These are phyloP conservation scores for Aethina tumida DNA, from an alignment of 1,140 invertebrate species.

Conservation along the genomic window DNA sequence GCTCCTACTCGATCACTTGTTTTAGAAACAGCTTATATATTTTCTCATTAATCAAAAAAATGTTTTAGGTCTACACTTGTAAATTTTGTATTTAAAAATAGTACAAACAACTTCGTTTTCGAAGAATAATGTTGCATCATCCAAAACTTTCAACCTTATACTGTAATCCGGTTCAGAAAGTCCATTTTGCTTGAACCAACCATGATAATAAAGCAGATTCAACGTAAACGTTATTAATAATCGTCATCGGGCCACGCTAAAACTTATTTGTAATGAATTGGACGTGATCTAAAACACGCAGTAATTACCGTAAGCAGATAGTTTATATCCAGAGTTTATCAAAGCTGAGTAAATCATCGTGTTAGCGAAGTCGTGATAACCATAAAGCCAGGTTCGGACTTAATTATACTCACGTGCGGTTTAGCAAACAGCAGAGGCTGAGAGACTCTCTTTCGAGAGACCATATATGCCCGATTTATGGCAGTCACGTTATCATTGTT, in stretches of 20 bases:
- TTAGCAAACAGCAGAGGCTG: slow-evolving; percentile 25
- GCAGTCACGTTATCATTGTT: slow-evolving; percentile 28
- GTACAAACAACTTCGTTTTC: too few species aligned
- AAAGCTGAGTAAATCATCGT: slow-evolving; percentile 30
- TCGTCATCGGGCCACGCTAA: slow-evolving; percentile 5
- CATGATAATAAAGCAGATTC: not conserved
- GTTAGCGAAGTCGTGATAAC: slow-evolving; percentile 28
- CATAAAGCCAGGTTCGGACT: slow-evolving; percentile 30
- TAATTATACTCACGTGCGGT: slow-evolving; percentile 31
- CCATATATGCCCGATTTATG: slow-evolving; percentile 27
- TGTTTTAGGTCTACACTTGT: too few species aligned
- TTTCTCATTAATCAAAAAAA: too few species aligned
- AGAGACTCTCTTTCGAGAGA: slow-evolving; percentile 17
- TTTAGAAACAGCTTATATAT: too few species aligned
- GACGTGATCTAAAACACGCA: slow-evolving; percentile 6
- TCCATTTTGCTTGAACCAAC: not conserved
- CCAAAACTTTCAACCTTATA: too few species aligned
- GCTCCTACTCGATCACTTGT: too few species aligned
- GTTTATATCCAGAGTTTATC: slow-evolving; percentile 24
- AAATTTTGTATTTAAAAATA: too few species aligned
- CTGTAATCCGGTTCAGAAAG: not conserved
- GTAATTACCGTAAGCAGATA: slow-evolving; percentile 14
- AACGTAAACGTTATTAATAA: slow-evolving; percentile 1
- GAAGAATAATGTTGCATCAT: too few species aligned
- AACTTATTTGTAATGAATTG: slow-evolving; percentile 2